Evolutionary conservation across 2,113 vertebrate genomes (phyloP), one percentile per base, ranked within the genome.

Genomic region (Sphyrna mokarran): DNA sequence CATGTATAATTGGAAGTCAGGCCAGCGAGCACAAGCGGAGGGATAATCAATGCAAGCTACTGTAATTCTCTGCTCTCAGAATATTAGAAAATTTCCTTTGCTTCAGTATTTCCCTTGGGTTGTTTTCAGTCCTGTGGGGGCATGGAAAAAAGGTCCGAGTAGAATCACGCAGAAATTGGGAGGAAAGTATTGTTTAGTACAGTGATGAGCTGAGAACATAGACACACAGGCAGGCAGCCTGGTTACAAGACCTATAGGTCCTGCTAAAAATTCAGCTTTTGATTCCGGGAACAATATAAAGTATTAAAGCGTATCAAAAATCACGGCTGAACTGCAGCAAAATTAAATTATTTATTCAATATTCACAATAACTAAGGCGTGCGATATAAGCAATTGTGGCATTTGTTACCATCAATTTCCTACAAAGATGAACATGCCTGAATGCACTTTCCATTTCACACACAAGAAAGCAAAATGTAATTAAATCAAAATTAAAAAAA

Each of bases 301-400:
- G 68, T 69, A 95, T 72, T 72, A 95, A 72, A 48, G 94, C 94
- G 9, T 70, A 43, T 76, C 68, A 54, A 72, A 95, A 72, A 95
- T 72, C 93, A 95, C 40, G 23, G 93, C 93, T 95, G 93, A 95
- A 95, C 94, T 72, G 11, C 69, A 33, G 43, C 69, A 95, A 95
- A 95, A 95, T 95, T 95, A 72, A 95, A 95, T 95, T 95, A 95
- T 95, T 95, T 72, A 95, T 95, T 95, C 94, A 95, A 95, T 95
- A 72, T 76, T 95, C 94, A 48, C 94, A 70, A 94, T 95, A 76
- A 95, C 68, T 72, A 95, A 95, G 69, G 69, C 43, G 26, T 72
- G 23, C 69, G 33, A 72, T 69, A 48, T 95, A 72, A 95, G 94
- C 43, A 54, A 95, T 26, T 26, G 68, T 95, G 69, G 94, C 94